These are phyloP conservation scores for Rhopalosiphum nymphaeae DNA, from an alignment of 2,888 invertebrate genomes.

Conservation along the genomic window DNA sequence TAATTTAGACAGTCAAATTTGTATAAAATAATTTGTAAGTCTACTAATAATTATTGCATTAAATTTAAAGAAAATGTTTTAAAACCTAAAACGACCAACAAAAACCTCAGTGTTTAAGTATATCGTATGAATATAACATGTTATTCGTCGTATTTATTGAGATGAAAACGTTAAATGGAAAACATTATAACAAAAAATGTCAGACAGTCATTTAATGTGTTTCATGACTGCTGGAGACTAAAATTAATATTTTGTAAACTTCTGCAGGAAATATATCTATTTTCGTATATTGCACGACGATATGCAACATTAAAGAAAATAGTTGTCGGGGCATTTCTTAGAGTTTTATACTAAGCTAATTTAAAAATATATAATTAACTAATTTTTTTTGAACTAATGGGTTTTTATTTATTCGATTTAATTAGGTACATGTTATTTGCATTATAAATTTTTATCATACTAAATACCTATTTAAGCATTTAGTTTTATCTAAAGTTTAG, in stretches of 20 bases:
- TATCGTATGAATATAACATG: not conserved
- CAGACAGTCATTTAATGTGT: slow-evolving; percentile 40
- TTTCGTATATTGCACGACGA: slow-evolving; percentile 50
- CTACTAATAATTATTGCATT: not conserved
- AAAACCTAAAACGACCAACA: too few species aligned
- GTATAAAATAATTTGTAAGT: not conserved
- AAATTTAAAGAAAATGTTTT: not conserved
- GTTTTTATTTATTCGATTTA: not conserved
- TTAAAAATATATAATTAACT: slow-evolving; percentile 28
- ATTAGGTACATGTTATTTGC: not conserved
- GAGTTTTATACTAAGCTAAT: slow-evolving; percentile 27
- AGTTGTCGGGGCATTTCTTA: not conserved
- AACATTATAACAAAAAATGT: slow-evolving; percentile 20
- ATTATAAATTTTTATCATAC: not conserved
- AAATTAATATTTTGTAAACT: slow-evolving; percentile 53
- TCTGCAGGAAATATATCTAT: slow-evolving; percentile 49
- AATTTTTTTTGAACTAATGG: not conserved
- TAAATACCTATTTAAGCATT: not conserved
- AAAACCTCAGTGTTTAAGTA: not conserved
- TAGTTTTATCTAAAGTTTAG: not conserved
- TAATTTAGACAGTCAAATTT: not conserved
- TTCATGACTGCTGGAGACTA: slow-evolving; percentile 55
- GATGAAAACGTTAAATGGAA: slow-evolving; percentile 35
- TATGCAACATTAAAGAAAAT: slow-evolving; percentile 60
- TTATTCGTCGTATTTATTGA: not conserved